A percentile compares a stretch with the other conserved stretches of the same genome.
Evolutionary conservation across 1,140 invertebrate genomes (phyloP).

Genomic region (Drosophila chauvacae): DNA sequence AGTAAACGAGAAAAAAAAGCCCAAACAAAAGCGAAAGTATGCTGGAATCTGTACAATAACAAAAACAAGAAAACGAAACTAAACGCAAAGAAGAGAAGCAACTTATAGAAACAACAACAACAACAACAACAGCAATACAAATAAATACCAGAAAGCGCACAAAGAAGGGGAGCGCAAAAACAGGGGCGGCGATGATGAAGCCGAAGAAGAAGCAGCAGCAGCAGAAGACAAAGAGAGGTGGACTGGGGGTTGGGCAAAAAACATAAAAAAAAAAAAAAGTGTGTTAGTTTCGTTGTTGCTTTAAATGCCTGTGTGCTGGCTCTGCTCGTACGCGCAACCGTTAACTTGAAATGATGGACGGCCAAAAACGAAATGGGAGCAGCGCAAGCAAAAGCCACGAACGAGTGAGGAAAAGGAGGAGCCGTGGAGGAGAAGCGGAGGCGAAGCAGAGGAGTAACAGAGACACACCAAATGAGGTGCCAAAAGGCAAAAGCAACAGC

Average conservation of each 20-base stretch:
- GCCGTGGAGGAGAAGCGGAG: not conserved
- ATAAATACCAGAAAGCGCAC: conserved; percentile 59
- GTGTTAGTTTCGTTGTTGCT: conserved; percentile 75
- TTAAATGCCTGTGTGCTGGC: conserved; percentile 50
- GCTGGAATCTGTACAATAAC: conserved; percentile 66
- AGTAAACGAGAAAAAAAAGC: conserved; percentile 35
- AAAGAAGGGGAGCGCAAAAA: conserved; percentile 11
- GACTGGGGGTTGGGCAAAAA: conserved; percentile 4
- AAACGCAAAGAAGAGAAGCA: conserved; percentile 57
- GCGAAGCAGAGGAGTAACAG: conserved; percentile 3
- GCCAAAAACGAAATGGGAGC: conserved; percentile 61
- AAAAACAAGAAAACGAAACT: conserved; percentile 40
- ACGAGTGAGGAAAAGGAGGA: not conserved
- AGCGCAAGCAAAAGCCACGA: conserved; percentile 31
- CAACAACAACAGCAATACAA: conserved; percentile 57
- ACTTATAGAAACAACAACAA: conserved; percentile 69
- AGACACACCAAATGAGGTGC: conserved; percentile 47
- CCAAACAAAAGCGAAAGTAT: conserved; percentile 77
- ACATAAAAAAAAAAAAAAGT: conserved; percentile 29
- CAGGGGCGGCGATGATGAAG: conserved; percentile 4
- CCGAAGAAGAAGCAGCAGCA: not conserved
- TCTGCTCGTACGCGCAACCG: conserved; percentile 56
- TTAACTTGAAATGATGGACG: conserved; percentile 70
- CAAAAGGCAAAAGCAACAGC: conserved; percentile 29
- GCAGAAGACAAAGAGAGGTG: not conserved